Percentiles rank a stretch among this genome's conserved stretches.
Conservation (phyloP, 2,113 vertebrate species). For the Notarius lentiginosus region DNA sequence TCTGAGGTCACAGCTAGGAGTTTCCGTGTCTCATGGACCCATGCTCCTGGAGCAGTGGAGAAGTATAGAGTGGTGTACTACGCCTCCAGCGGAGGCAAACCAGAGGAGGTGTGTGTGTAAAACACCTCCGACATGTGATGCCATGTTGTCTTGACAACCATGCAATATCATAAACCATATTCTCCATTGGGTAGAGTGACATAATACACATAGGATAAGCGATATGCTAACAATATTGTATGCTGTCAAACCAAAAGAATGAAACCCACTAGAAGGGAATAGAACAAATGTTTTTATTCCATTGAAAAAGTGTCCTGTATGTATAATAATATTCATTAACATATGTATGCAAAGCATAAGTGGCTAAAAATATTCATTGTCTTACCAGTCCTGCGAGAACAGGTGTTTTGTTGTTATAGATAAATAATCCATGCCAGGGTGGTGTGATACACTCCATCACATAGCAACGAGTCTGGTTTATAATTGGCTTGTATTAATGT, state of each 20-base stretch:
- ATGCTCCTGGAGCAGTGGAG: slow-evolving; percentile 83
- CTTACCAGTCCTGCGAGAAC: background rate
- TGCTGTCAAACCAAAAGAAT: too few relatives aligned
- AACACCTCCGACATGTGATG: too few relatives aligned
- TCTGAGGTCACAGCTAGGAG: slow-evolving; percentile 90
- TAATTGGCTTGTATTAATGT: background rate
- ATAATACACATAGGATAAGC: too few relatives aligned
- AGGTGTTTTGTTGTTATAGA: background rate
- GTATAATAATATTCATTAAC: too few relatives aligned
- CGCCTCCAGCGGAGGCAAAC: slow-evolving; percentile 84
- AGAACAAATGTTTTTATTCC: too few relatives aligned
- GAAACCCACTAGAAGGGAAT: too few relatives aligned
- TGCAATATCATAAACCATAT: too few relatives aligned
- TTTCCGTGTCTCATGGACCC: slow-evolving; percentile 88
- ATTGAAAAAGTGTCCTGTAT: too few relatives aligned
- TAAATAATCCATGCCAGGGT: background rate
- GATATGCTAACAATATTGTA: too few relatives aligned
- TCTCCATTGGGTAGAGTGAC: too few relatives aligned
- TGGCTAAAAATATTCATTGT: background rate
- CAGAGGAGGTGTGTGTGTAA: slow-evolving; percentile 82
- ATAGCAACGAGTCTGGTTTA: background rate
- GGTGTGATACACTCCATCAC: background rate
- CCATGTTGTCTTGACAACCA: too few relatives aligned
- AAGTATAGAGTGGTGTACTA: slow-evolving; percentile 96
- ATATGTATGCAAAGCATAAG: background rate